Conservation (phyloP, 1,140 invertebrate genomes). For the Pollicipes pollicipes region DNA sequence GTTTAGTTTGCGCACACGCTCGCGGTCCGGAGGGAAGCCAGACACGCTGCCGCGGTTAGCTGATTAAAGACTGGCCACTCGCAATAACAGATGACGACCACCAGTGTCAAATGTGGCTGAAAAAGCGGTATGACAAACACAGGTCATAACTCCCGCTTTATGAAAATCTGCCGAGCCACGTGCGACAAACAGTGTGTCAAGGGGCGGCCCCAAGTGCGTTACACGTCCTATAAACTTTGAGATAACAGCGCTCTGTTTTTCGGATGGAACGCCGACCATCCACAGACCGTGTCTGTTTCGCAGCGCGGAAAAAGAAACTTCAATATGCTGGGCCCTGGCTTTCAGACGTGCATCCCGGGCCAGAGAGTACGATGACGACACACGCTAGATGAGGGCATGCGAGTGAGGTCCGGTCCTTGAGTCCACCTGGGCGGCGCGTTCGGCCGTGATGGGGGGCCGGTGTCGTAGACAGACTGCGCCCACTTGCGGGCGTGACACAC, state of each 20-base stretch:
- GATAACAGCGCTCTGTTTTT: background rate
- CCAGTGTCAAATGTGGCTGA: background rate
- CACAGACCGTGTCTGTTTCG: too few relatives aligned
- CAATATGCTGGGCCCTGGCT: too few relatives aligned
- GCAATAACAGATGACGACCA: background rate
- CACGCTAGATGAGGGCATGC: too few relatives aligned
- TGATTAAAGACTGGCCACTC: background rate
- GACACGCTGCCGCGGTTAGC: background rate
- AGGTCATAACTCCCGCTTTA: background rate
- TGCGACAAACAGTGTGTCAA: background rate
- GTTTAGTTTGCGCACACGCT: background rate
- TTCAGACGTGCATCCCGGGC: too few relatives aligned
- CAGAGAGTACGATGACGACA: too few relatives aligned
- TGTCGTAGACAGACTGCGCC: too few relatives aligned
- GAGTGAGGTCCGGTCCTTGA: too few relatives aligned
- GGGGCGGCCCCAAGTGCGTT: background rate
- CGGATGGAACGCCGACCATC: background rate
- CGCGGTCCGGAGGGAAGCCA: background rate
- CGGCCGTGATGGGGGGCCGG: too few relatives aligned
- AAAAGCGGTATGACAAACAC: background rate
- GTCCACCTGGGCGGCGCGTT: too few relatives aligned
- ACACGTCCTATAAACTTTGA: slow-evolving; percentile 1
- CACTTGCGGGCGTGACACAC: background rate
- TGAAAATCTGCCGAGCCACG: background rate
- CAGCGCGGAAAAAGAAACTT: too few relatives aligned